Base-by-base conservation (phyloP, 2,888 invertebrate species). In the Sisyra nigra region DNA sequence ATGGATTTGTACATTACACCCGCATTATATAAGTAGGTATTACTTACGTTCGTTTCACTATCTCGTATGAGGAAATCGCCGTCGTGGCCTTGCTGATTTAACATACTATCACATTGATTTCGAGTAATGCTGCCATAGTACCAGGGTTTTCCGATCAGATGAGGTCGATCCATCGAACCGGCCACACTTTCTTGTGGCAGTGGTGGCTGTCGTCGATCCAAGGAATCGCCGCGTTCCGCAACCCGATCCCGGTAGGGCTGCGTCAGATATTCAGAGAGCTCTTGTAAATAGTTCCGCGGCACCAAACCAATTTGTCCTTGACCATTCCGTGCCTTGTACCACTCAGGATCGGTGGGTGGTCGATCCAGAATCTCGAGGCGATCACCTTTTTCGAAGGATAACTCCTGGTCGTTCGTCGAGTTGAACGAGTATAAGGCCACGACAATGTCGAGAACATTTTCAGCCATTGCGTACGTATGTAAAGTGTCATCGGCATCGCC, bases 61-160 rank as follows among this genome's bases (percentile, higher is more conserved):
- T 97, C 97, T 54, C 98, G 72, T 57, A 99, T 93, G 58, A 99
- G 80, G 72, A 93, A 99, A 69, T 98, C 97, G 9, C 98, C 98
- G 66, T 97, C 92, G 59, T 87, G 85, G 13, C 93, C 98, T 62
- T 87, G 85, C 61, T 88, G 85, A 69, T 89, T 91, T 60, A 98
- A 77, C 61, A 97, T 73, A 55, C 82, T 80, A 69, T 98, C 97
- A 72, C 96, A 96, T 66, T 96, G 92, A 54, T 86, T 85, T 56
- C 98, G 79, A 38, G 94, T 85, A 59, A 98, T 87, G 61, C 81
- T 81, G 46, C 98, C 98, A 67, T 85, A 97, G 68, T 97, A 98
- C 98, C 97, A 98, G 37, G 87, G 82, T 67, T 89, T 88, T 31
- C 82, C 83, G 48, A 76, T 69, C 49, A 80, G 67, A 59, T 81